These are phyloP conservation scores for Pegoplata infirma DNA, from an alignment of 2,888 invertebrate genomes.

Conservation along the genomic window DNA sequence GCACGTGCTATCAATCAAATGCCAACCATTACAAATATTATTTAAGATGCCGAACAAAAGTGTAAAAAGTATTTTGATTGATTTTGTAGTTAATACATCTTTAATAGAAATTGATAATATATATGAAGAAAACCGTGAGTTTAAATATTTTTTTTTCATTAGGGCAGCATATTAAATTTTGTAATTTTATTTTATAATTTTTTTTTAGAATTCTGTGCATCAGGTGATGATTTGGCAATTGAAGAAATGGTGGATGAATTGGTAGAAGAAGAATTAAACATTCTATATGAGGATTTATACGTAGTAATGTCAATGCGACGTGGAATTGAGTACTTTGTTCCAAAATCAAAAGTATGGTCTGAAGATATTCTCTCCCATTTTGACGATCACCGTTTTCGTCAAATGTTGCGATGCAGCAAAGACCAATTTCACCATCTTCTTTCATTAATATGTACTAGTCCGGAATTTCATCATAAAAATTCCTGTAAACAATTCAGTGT, in stretches of 20 bases:
- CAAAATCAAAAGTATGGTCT: slow-evolving; percentile 7
- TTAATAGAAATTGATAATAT: too few relatives aligned
- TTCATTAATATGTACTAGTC: neutral
- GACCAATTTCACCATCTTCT: neutral
- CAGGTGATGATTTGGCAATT: neutral
- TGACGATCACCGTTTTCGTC: slow-evolving; percentile 6
- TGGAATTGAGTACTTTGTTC: slow-evolving; percentile 7
- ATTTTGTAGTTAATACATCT: too few relatives aligned
- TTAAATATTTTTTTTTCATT: too few relatives aligned
- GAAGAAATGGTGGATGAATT: neutral
- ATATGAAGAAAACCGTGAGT: too few relatives aligned
- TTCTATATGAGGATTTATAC: slow-evolving; percentile 6
- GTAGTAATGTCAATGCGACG: slow-evolving; percentile 1
- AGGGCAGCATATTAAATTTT: too few relatives aligned
- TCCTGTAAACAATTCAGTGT: neutral
- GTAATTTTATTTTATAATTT: too few relatives aligned
- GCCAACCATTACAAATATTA: too few relatives aligned
- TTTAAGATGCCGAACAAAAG: too few relatives aligned
- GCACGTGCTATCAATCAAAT: too few relatives aligned
- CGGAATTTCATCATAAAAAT: neutral
- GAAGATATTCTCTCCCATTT: slow-evolving; percentile 8
- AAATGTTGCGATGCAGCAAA: neutral
- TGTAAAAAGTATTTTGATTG: too few relatives aligned
- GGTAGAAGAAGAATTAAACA: slow-evolving; percentile 1
- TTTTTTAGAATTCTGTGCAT: neutral